Evolutionary conservation across 2,113 vertebrate genomes (phyloP), one percentile per base, ranked within the genome.

Genomic region (Vulpes vulpes): DNA sequence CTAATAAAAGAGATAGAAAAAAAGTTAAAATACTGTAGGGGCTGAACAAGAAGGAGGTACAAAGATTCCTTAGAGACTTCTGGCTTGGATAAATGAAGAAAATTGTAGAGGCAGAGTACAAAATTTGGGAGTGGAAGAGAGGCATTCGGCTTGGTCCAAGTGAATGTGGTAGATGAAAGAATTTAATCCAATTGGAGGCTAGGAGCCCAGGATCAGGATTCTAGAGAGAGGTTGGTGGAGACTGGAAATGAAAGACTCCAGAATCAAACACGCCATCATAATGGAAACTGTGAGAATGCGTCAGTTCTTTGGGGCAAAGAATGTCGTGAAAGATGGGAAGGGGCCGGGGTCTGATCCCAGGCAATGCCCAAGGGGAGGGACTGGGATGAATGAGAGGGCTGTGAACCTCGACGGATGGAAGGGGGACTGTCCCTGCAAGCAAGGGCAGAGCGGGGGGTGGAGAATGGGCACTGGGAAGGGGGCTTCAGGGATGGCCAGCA

Each of bases 121-220:
- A 43, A 82, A 53, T 64, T 55, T 32, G 69, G 80, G 69, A 84
- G 30, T 43, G 10, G 83, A 67, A 60, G 62, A 64, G 73, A 65
- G 11, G 60, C 69, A n/a, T 84, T 89, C 90, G 43, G 59, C 9
- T 69, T 90, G 49, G 12, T 87, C 65, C 57, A 53, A 22, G 64
- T 27, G 35, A 83, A 71, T 14, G 11, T 38, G 64, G 55, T 11
- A 8, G 53, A 82, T 82, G 23, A 79, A 25, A 35, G 27, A n/a
- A 81, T 38, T 43, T 53, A 78, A 60, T 69, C 22, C 62, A 15
- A 43, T 22, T 20, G 51, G 17, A 69, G 88, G n/a, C 55, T 23
- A 83, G 81, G 94, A 92, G 57, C 30, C 64, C 64, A 87, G 35
- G 30, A 35, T 27, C 3, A 87, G 82, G 97, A 94, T 65, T 83